Evolutionary conservation across 2,797 vertebrate species (phyloP).

Genomic region (Arrhamphus sclerolepis): DNA sequence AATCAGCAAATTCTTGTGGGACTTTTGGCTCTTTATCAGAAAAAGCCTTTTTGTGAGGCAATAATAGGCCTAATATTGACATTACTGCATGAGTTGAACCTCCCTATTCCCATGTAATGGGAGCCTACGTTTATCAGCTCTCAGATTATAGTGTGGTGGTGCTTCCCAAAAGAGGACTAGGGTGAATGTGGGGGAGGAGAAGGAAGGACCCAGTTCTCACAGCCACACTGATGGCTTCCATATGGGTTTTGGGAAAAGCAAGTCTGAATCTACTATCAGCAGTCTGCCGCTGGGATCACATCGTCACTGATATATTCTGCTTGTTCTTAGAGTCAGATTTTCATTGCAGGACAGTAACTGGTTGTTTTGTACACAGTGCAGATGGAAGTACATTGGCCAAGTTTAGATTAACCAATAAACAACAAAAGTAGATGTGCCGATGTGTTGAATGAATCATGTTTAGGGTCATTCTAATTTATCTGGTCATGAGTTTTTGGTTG

Average conservation of each 20-base stretch:
- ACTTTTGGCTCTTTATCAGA: constrained; percentile 31
- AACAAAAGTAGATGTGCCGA: constrained; percentile 50
- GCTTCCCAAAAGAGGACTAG: constrained; percentile 62
- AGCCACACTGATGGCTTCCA: constrained; percentile 79
- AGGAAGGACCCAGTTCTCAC: constrained; percentile 74
- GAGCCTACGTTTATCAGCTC: constrained; percentile 67
- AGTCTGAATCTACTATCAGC: constrained; percentile 68
- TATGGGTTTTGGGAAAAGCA: constrained; percentile 69
- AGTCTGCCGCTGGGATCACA: constrained; percentile 58
- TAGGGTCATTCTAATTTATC: constrained; percentile 30
- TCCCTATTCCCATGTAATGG: constrained; percentile 52
- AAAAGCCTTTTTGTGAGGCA: constrained; percentile 37
- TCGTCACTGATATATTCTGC: constrained; percentile 44
- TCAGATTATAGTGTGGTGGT: constrained; percentile 58
- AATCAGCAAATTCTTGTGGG: constrained; percentile 52
- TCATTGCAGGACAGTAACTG: constrained; percentile 51
- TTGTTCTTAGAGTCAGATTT: constrained; percentile 44
- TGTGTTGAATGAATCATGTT: constrained; percentile 46
- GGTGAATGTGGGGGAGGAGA: constrained; percentile 71
- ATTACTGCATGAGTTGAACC: constrained; percentile 47
- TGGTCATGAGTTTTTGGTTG: constrained; percentile 19
- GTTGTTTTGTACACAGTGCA: constrained; percentile 40
- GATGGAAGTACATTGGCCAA: constrained; percentile 48
- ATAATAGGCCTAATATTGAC: constrained; percentile 63
- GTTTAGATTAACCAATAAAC: constrained; percentile 45